Evolutionary conservation across 2,888 invertebrate species (phyloP), one percentile per base, ranked within the genome.

Genomic region (Andricus curvator): DNA sequence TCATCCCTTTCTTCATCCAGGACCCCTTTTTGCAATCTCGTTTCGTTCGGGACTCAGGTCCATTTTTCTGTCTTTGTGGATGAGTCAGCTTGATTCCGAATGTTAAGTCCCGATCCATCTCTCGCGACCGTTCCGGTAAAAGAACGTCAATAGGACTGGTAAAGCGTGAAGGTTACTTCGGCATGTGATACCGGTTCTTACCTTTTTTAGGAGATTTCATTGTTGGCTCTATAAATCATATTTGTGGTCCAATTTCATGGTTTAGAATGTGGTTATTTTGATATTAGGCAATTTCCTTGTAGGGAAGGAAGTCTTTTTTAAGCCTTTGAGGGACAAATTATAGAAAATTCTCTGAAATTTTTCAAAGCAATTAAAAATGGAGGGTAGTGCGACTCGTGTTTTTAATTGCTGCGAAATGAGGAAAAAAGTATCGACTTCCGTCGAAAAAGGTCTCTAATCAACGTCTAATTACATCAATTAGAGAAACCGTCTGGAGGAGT

Each of bases 1-100:
- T 89, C 89, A 88, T 88, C 89, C 89, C 88, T 89, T 89, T 90
- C 79, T 82, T 41, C 66, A 79, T 66, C 37, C 85, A 64, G 22
- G 64, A 85, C 85, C 85, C 84, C 76, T 33, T 77, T 78, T 81
- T 82, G 83, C 86, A 86, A 87, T 88, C 87, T 88, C 81, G 85
- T 87, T 88, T 84, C 60, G 81, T 78, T 81, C 82, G 80, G 78
- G 79, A 77, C 83, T 81, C 76, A 37, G 66, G 74, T 77, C 77
- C 78, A 66, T 29, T 41, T 78, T 66, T 79, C 62, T 51, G 4
- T 60, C 78, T 22, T n/a, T 29, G 20, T 44, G 15, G 70, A 20
- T 74, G 56, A 56, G 56, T 78, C n/a, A 17, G 78, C 77, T 77
- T 81, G 81, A 81, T 80, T 81, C 67, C 83, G 80, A 80, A 78